Base-by-base conservation (phyloP, 2,888 invertebrate species). In the Tineola bisselliella region DNA sequence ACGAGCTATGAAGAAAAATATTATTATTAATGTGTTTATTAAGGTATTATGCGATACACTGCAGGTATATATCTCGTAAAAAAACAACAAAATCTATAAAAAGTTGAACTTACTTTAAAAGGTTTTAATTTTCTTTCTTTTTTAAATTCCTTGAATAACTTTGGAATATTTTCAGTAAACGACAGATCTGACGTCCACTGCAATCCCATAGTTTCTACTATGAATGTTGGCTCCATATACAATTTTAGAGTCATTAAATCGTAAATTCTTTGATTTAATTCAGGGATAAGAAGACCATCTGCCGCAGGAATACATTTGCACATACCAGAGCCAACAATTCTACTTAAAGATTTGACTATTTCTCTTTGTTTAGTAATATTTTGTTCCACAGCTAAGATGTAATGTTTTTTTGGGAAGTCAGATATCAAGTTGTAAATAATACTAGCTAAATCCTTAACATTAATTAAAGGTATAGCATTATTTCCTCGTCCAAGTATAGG, bases 361-460 rank as follows among this genome's bases (percentile, higher is more conserved):
- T 86, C 81, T 76, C 74, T 75, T 69, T 86, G 88, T 61, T 84
- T 87, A 3, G 87, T 80, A n/a, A 88, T 66, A 56, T 82, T 87
- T 68, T 89, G 90, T 70, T 92, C 91, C 0, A 90, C 89, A 0
- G 91, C 92, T 43, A 92, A 73, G 54, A 92, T 87, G 67, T 90
- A 92, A 11, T 88, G 84, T 62, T 88, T 83, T 65, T 75, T 82
- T 19, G 91, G 91, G 67, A 89, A 88, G 60, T 84, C 81, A 65
- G 74, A 71, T 60, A 90, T 67, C 62, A 88, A 68, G 63, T 81
- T 78, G 65, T 76, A 75, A 56, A 89, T 68, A 48, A 88, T 84
- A 69, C 88, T 58, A 6, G 88, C 84, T 63, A 92, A 80, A 75
- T 93, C 92, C 44, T 79, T 72, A 31, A 92, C 82, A 68, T 92